Evolutionary conservation across 2,888 invertebrate genomes (phyloP).

Genomic region (Melangyna quadrimaculata): DNA sequence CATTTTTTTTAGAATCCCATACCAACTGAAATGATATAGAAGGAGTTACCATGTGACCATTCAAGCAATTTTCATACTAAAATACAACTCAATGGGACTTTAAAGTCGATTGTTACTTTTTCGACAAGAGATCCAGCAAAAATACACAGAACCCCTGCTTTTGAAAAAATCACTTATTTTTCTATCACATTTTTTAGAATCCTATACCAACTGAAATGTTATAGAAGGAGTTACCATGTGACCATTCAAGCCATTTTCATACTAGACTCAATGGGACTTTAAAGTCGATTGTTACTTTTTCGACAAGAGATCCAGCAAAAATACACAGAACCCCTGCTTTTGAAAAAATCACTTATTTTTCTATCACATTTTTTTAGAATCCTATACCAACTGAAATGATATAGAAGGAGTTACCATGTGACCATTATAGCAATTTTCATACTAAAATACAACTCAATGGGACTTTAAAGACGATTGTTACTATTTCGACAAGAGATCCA

Average conservation of each 20-base stretch:
- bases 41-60: neutral
- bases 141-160: neutral
- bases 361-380: conserved; percentile 8
- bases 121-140: neutral
- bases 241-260: neutral
- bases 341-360: neutral
- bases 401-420: neutral
- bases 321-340: neutral
- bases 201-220: neutral
- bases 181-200: conserved; percentile 22
- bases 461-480: neutral
- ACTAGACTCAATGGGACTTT: neutral
- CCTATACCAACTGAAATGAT: neutral
- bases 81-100: neutral
- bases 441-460: neutral
- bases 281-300: neutral
- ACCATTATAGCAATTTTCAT: too few species aligned
- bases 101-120: neutral
- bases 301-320: neutral
- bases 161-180: neutral
- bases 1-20: conserved; percentile 2
- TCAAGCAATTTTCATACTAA: neutral
- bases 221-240: neutral
- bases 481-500: neutral
- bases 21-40: neutral